phyloP scores from a whole-genome alignment of 1,140 invertebrate species.

The Nomia melanderi region DNA sequence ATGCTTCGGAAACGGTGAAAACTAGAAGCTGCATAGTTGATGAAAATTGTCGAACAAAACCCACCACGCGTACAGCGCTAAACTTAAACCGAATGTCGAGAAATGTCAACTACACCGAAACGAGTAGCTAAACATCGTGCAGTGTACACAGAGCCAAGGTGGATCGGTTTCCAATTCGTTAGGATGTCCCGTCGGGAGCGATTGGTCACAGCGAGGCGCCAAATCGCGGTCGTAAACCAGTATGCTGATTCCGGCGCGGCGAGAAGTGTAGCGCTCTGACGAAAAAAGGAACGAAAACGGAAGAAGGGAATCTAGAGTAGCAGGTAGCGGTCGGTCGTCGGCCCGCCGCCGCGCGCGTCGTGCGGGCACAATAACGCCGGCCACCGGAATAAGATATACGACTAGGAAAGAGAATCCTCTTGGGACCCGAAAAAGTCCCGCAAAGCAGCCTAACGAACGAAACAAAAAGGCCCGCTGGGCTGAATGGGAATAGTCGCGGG shows the following conservation, averaged over 20 bases:
- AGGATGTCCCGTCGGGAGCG: not conserved
- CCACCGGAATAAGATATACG: conserved; percentile 67
- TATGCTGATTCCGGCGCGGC: conserved; percentile 18
- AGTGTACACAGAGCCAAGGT: too few relatives aligned
- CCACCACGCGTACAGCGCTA: too few relatives aligned
- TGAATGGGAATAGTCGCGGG: conserved; percentile 41
- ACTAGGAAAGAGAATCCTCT: conserved; percentile 49
- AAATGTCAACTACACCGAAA: too few relatives aligned
- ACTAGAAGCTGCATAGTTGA: too few relatives aligned
- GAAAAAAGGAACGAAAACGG: conserved; percentile 55
- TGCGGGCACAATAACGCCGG: conserved; percentile 56
- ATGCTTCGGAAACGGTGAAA: too few relatives aligned
- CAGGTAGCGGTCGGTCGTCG: conserved; percentile 69
- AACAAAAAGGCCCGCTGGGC: conserved; percentile 41
- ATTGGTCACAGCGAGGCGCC: conserved; percentile 7
- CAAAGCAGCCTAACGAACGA: conserved; percentile 55
- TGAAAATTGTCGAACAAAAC: too few relatives aligned
- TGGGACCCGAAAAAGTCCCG: conserved; percentile 54
- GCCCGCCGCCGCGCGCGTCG: conserved; percentile 20
- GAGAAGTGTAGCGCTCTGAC: not conserved
- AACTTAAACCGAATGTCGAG: too few relatives aligned
- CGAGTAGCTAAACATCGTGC: too few relatives aligned
- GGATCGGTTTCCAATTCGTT: too few relatives aligned
- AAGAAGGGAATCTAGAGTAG: conserved; percentile 66
- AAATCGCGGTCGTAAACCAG: conserved; percentile 15